Conservation (phyloP, 2,113 vertebrate genomes). For the Genyomyrus donnyi region DNA sequence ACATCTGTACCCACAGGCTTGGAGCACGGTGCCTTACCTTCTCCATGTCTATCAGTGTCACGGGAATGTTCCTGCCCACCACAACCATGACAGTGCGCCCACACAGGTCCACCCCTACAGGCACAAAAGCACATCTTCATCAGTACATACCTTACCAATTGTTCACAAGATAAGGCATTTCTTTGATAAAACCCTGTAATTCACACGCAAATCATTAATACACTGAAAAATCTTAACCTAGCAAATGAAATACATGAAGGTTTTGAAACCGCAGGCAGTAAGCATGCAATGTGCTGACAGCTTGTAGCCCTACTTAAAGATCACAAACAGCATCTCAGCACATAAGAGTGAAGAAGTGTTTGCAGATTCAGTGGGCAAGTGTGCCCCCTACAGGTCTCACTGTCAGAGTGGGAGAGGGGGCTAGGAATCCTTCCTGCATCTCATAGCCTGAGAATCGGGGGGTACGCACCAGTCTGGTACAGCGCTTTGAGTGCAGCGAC, state of each 20-base stretch:
- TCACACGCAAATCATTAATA: not conserved
- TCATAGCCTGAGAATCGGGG: not conserved
- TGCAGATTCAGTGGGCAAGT: not conserved
- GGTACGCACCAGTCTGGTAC: slow-evolving; percentile 84
- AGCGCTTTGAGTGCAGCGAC: slow-evolving; percentile 93
- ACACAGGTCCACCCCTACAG: slow-evolving; percentile 79
- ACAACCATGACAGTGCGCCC: slow-evolving; percentile 89
- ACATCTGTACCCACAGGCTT: not conserved
- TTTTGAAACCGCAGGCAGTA: not conserved
- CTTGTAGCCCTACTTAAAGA: not conserved
- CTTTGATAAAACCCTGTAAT: not conserved
- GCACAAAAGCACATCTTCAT: not conserved
- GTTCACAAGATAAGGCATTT: not conserved
- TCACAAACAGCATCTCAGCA: not conserved
- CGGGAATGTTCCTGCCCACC: slow-evolving; percentile 92
- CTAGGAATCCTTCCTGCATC: no score
- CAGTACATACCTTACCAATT: not conserved
- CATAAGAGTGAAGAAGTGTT: not conserved
- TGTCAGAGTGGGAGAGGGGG: not conserved
- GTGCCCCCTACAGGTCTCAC: not conserved
- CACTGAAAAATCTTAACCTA: not conserved
- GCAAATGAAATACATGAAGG: not conserved
- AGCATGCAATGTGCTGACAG: not conserved
- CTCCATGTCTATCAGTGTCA: slow-evolving; percentile 87
- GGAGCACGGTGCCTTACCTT: slow-evolving; percentile 67